Evolutionary conservation across 53 echinoderm and acorn worm genomes (phyloP), one percentile per base, ranked within the genome.

Genomic region (Glandiceps talaboti): DNA sequence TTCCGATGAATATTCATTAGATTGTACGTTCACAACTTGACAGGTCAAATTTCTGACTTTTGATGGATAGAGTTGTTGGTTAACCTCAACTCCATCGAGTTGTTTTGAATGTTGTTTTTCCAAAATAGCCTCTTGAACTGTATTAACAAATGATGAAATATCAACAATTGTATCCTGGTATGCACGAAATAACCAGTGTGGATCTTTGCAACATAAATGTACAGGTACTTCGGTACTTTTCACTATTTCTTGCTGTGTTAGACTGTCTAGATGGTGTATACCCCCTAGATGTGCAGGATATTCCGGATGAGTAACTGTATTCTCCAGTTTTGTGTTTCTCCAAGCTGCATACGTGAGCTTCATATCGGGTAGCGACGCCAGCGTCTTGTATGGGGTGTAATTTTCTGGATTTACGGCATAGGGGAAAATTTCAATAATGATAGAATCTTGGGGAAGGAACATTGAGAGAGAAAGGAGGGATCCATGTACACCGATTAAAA

Each of bases 351-450:
- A 99, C 10, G 28, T 32, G 27, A 97, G 81, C 12, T 86, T 82
- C 89, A 90, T 87, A 25, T 86, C 99, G 27, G 86, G 81, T 10
- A 99, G 80, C 1, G 80, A 33, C 29, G 87, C 81, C 29, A 99
- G 79, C 0, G 94, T 99, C 33, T 80, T 99, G 88, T 99, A 99
- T 1, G 99, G 99, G 0, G 94, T 94, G 88, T 99, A 99, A 33
- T 94, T 83, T 75, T 94, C 90, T 25, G 99, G 94, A 73, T 99
- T 90, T 33, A 99, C 76, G 27, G 91, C 99, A 77, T 89, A 99
- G 0, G 99, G 99, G 77, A 89, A 99, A 0, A 99, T 77, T 32
- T 99, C 99, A 20, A 99, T 31, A 1, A 99, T 73, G 28, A 88
- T 33, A 14, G 99, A 87, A 12, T 80, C 74, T 25, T 77, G 79